Base-by-base conservation (phyloP, 2,113 vertebrate species). In the Danionella cerebrum region DNA sequence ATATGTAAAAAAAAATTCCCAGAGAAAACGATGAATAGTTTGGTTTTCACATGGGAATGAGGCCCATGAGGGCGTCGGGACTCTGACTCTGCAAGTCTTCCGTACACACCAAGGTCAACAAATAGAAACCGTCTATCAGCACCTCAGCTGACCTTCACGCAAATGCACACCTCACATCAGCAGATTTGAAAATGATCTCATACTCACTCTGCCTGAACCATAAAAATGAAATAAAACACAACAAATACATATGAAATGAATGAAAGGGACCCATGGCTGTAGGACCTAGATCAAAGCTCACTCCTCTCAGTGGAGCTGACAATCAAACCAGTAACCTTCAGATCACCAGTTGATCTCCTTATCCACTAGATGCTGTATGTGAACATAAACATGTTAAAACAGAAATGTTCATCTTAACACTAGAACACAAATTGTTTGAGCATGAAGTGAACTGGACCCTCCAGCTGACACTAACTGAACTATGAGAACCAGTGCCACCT, bases 371-470 rank as follows among this genome's bases (percentile, higher is more conserved):
- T n/a, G n/a, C n/a, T n/a, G n/a, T n/a, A n/a, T n/a, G n/a, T n/a
- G n/a, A n/a, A n/a, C n/a, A n/a, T n/a, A n/a, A n/a, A n/a, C n/a
- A n/a, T n/a, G n/a, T n/a, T n/a, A n/a, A n/a, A n/a, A n/a, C n/a
- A n/a, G n/a, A n/a, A n/a, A 64, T 64, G 14, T 36, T 35, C 29
- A 0, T 42, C 35, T 42, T 64, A 64, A 60, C 41, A 67, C 65
- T 72, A 45, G 27, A 22, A 63, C 52, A 66, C 48, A 73, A n/a
- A 67, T 14, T 63, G 35, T 80, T 86, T 85, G 81, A 78, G 80
- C 80, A 85, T 88, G 79, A 84, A 84, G 29, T 48, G 74, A 79
- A 80, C 80, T 72, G 78, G 71, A 72, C 47, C 60, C 67, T 73
- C 76, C 71, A 73, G 60, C 76, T 70, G 75, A 65, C 68, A 48